A percentile compares a stretch with the other conserved stretches of the same genome.
These are phyloP conservation scores for Gephyroberyx darwinii DNA, from an alignment of 2,797 vertebrate genomes.

Conservation along the genomic window DNA sequence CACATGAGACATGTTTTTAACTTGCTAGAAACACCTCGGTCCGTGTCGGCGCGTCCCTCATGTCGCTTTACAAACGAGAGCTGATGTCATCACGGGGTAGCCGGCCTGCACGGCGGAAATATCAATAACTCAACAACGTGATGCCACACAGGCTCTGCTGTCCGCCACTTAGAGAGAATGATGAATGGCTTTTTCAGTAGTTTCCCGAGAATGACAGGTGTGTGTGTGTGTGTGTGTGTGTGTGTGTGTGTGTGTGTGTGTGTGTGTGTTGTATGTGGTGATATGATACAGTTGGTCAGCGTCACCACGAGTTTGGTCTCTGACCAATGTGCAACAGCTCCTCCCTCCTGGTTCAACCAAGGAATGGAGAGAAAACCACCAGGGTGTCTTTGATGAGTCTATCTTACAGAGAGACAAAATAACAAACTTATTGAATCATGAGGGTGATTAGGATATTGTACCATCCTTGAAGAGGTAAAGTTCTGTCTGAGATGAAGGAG, in stretches of 20 bases:
- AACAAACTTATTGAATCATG: slow-evolving; percentile 1
- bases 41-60: no score
- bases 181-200: background rate
- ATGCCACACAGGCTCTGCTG: background rate
- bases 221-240: background rate
- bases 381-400: slow-evolving; percentile 24
- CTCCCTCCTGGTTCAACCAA: slow-evolving; percentile 38
- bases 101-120: no score
- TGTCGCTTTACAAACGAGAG: no score
- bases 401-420: slow-evolving; percentile 12
- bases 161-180: background rate
- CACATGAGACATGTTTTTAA: no score
- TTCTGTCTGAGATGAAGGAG: no score
- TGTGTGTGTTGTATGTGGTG: slow-evolving; percentile 27
- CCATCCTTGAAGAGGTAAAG: no score
- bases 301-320: slow-evolving; percentile 43
- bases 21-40: no score
- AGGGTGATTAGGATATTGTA: no score
- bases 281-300: slow-evolving; percentile 27
- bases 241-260: slow-evolving; percentile 12
- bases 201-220: background rate
- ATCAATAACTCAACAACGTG: no score
- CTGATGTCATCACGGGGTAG: no score
- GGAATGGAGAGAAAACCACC: slow-evolving; percentile 46
- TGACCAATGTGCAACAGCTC: slow-evolving; percentile 43